Evolutionary conservation across 1,140 invertebrate species (phyloP), one percentile per base, ranked within the genome.

Genomic region (Drosophila hydei): DNA sequence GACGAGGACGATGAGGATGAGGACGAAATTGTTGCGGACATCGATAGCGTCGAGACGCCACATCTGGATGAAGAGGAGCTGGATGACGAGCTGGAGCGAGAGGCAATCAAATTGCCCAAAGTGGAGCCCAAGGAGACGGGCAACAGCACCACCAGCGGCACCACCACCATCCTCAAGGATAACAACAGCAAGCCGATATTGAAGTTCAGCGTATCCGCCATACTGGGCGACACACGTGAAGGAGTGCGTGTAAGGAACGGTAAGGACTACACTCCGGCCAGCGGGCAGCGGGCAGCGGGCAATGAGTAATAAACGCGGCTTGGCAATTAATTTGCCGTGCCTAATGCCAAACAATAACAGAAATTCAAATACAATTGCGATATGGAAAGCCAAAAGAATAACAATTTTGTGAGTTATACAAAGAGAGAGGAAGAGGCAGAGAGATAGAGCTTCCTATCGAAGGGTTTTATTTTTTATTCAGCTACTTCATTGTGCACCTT

Each of bases 151-250:
- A 45, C 21, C 38, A 55, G 23, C n/a, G 71, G 73, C 16, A 51
- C 43, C 23, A 81, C 84, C 5, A 91, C 91, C 38, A 84, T 91
- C 14, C 71, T 91, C 12, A 91, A 91, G 81, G 91, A 91, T 81
- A 90, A 71, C 69, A 92, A 90, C 68, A 92, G 80, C 62, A 97
- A 96, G 80, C 96, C 96, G 0, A 94, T 96, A 75, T 93, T 98
- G 63, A 98, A 98, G 92, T 98, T 98, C 92, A 97, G 97, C 94
- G 96, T 98, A 58, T 97, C 95, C 93, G 96, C 97, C 12, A 98
- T 98, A 76, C 93, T 98, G 42, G 96, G 96, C n/a, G 93, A 92
- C 54, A 92, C 90, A 21, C 89, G 91, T 5, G 72, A 92, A 85
- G 87, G 92, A 89, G 75, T 92, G 54, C 77, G 89, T 72, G 81